Percentiles rank a stretch among this genome's conserved stretches.
phyloP scores from a whole-genome alignment of 2,113 vertebrate genomes.

The Megatriorchis doriae region DNA sequence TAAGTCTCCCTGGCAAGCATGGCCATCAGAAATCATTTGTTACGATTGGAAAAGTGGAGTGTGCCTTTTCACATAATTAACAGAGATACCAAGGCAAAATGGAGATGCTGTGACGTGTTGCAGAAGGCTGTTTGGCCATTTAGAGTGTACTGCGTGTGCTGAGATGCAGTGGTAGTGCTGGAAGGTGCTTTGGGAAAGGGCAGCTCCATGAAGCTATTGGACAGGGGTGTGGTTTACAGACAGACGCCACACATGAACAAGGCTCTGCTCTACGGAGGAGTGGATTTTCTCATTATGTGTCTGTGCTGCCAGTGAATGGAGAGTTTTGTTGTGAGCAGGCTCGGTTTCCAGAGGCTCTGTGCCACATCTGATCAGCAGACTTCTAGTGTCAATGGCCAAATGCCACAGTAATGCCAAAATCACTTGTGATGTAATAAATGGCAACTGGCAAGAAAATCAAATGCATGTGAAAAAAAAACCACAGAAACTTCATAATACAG shows the following conservation, averaged over 20 bases:
- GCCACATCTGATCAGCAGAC: conserved; percentile 69
- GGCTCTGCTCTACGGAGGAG: not conserved
- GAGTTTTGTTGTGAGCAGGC: not conserved
- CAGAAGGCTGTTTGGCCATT: not conserved
- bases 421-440: not conserved
- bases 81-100: not conserved
- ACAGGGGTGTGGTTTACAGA: not conserved
- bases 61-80: not conserved
- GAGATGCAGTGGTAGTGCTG: not conserved
- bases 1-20: not conserved
- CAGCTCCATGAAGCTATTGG: not conserved
- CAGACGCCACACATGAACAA: not conserved
- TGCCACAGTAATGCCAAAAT: not conserved
- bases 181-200: not conserved
- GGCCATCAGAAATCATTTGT: not conserved
- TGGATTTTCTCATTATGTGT: not conserved
- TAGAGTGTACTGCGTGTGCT: not conserved
- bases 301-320: not conserved
- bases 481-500: not conserved
- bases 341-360: not conserved
- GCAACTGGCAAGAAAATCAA: conserved; percentile 20
- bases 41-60: not conserved
- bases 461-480: not conserved
- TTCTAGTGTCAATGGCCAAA: conserved; percentile 1
- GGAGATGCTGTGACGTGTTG: not conserved